Conservation (phyloP, 2,888 invertebrate species). For the Parthenolecanium corni region DNA sequence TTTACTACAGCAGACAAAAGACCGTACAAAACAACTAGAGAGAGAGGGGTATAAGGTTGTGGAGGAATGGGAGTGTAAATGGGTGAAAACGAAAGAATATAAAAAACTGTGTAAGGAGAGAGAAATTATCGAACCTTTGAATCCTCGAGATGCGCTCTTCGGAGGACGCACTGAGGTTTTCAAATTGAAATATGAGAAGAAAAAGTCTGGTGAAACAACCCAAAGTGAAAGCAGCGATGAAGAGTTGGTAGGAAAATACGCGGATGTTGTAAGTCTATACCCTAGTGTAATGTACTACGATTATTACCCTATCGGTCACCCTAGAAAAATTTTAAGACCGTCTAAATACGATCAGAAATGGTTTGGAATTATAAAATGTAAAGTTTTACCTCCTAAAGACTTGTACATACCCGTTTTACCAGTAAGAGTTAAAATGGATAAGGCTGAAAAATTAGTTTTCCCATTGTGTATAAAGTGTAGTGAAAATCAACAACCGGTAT, state of each 20-base stretch:
- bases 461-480: slow-evolving; percentile 11
- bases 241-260: slow-evolving; percentile 32
- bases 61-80: too few species aligned
- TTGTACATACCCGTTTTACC: slow-evolving; percentile 31
- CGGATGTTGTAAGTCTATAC: too few species aligned
- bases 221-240: slow-evolving; percentile 33
- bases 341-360: slow-evolving; percentile 31
- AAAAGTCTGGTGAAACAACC: slow-evolving; percentile 33
- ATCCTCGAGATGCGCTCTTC: slow-evolving; percentile 32
- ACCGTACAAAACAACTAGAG: slow-evolving; percentile 18
- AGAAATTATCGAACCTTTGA: slow-evolving; percentile 26
- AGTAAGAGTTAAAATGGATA: slow-evolving; percentile 20
- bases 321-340: slow-evolving; percentile 32
- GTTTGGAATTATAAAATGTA: slow-evolving; percentile 33
- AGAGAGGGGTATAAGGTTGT: slow-evolving; percentile 20
- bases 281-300: too few species aligned
- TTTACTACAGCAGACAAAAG: slow-evolving; percentile 28
- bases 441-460: slow-evolving; percentile 22
- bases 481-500: not conserved
- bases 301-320: slow-evolving; percentile 33
- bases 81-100: too few species aligned
- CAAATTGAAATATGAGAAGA: slow-evolving; percentile 31
- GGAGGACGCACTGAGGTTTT: too few species aligned
- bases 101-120: slow-evolving; percentile 4
- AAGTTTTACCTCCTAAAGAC: slow-evolving; percentile 31